A percentile compares a stretch with the other conserved stretches of the same genome.
phyloP scores from a whole-genome alignment of 1,140 invertebrate genomes.

The Carcinoscorpius rotundicauda region DNA sequence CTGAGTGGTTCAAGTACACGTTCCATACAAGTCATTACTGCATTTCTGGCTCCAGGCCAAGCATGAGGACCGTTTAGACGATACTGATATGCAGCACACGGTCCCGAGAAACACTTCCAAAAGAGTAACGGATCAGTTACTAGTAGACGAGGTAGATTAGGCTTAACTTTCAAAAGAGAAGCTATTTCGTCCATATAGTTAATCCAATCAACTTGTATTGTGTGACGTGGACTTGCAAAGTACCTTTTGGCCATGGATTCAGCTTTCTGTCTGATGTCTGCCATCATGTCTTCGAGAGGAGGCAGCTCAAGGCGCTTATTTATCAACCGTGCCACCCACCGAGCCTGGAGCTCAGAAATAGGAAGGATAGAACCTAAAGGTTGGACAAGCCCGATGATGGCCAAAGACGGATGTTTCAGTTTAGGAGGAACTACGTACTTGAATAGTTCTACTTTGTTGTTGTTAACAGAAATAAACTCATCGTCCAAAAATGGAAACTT shows the following conservation, averaged over 20 bases:
- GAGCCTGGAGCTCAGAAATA: conserved; percentile 40
- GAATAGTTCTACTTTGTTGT: conserved; percentile 38
- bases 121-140: conserved; percentile 31
- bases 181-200: conserved; percentile 34
- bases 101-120: conserved; percentile 27
- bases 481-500: conserved; percentile 32
- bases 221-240: conserved; percentile 33
- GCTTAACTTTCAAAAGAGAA: conserved; percentile 28
- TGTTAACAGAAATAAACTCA: conserved; percentile 21
- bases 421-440: conserved; percentile 37
- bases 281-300: conserved; percentile 25
- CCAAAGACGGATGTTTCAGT: conserved; percentile 29
- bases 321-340: conserved; percentile 30
- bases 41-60: conserved; percentile 31
- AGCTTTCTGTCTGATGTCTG: conserved; percentile 22
- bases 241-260: conserved; percentile 25
- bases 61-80: conserved; percentile 30
- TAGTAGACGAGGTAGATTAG: conserved; percentile 29
- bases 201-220: conserved; percentile 35
- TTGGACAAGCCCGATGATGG: conserved; percentile 42
- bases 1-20: conserved; percentile 5
- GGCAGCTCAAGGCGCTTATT: conserved; percentile 25
- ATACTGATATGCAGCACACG: conserved; percentile 34
- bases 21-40: conserved; percentile 23
- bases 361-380: conserved; percentile 40